Conservation (phyloP, 2,888 invertebrate genomes). For the Dolichomitus sp. region DNA sequence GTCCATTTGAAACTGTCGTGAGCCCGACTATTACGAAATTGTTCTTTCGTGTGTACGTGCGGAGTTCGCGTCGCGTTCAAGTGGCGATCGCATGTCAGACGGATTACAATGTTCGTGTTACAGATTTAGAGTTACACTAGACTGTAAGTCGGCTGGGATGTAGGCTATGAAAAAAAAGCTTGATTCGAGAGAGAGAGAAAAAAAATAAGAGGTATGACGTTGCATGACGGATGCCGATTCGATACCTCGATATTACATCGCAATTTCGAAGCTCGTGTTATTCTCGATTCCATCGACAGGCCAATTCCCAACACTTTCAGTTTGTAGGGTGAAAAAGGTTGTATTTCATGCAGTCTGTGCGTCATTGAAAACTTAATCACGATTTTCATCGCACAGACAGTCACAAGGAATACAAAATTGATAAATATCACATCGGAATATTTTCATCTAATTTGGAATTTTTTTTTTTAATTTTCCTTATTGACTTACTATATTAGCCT, state of each 20-base stretch:
- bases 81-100: slow-evolving; percentile 83
- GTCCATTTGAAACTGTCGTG: slow-evolving; percentile 28
- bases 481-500: neutral
- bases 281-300: slow-evolving; percentile 44
- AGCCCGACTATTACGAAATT: slow-evolving; percentile 58
- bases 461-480: neutral
- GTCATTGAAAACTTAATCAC: slow-evolving; percentile 42
- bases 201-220: slow-evolving; percentile 74
- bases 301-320: neutral
- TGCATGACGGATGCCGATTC: slow-evolving; percentile 84
- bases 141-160: slow-evolving; percentile 32
- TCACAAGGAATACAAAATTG: neutral
- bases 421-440: neutral
- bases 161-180: neutral
- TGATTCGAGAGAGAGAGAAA: slow-evolving; percentile 22
- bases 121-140: slow-evolving; percentile 79
- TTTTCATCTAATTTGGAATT: neutral
- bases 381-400: slow-evolving; percentile 34
- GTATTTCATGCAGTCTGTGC: slow-evolving; percentile 19
- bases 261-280: slow-evolving; percentile 76
- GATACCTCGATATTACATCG: slow-evolving; percentile 82
- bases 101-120: slow-evolving; percentile 81
- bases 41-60: slow-evolving; percentile 66
- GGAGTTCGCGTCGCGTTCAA: slow-evolving; percentile 78
- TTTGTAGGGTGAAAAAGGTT: slow-evolving; percentile 14